These are phyloP conservation scores for Aptenodytes patagonicus DNA, from an alignment of 2,113 vertebrate genomes.

Conservation along the genomic window DNA sequence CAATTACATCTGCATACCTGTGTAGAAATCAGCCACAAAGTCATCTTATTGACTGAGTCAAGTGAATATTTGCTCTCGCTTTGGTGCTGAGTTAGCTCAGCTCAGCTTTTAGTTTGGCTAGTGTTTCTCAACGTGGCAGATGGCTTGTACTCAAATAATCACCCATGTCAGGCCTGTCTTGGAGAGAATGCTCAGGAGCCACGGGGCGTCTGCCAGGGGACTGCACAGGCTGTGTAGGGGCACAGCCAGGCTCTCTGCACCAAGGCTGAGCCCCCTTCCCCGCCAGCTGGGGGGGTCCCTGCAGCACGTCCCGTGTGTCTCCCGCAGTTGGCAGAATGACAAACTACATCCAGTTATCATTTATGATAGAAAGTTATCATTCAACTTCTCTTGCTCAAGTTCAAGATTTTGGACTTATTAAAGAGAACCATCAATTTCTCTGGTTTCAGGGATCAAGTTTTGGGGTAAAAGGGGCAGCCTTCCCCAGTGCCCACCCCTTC, in stretches of 20 bases:
- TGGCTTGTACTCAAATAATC: neutral
- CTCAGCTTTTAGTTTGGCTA: neutral
- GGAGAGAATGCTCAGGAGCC: neutral
- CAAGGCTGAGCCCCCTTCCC: neutral
- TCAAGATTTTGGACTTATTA: neutral
- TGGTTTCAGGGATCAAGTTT: neutral
- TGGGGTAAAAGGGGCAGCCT: neutral
- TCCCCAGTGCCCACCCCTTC: neutral
- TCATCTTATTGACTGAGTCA: neutral
- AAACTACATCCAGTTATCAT: neutral
- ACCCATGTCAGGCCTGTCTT: neutral
- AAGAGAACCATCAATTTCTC: neutral
- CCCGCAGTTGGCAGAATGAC: neutral
- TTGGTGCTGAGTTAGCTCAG: neutral
- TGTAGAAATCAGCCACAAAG: neutral
- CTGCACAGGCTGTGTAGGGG: neutral
- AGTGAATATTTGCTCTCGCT: neutral
- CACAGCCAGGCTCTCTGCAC: rapidly evolving
- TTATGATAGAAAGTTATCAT: neutral
- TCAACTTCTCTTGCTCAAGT: neutral
- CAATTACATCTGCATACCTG: neutral
- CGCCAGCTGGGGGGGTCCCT: neutral
- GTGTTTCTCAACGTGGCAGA: neutral
- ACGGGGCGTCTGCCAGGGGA: rapidly evolving
- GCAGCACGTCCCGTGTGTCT: neutral